Conservation (phyloP, 1,140 invertebrate species). For the Aplysia californica region DNA sequence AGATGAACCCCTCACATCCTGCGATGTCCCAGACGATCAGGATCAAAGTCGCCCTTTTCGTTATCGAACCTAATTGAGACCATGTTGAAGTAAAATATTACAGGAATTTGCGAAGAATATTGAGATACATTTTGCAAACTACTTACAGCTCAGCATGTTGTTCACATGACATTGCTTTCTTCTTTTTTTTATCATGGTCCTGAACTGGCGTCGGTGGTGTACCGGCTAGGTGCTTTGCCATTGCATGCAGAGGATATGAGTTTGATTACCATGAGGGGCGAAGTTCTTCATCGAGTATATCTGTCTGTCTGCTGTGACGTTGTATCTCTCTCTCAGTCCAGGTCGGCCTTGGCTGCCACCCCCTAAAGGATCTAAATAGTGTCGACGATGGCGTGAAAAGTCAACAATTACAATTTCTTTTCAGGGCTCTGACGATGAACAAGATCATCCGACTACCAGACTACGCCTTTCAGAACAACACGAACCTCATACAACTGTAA, state of each 20-base stretch:
- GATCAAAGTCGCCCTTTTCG: too few relatives aligned
- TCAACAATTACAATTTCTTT: not conserved
- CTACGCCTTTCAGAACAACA: constrained; percentile 47
- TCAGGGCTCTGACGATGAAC: constrained; percentile 49
- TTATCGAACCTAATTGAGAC: too few relatives aligned
- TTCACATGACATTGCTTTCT: too few relatives aligned
- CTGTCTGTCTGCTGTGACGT: constrained; percentile 1
- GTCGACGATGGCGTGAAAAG: not conserved
- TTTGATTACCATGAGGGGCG: too few relatives aligned
- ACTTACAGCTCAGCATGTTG: too few relatives aligned
- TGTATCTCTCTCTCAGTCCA: not conserved
- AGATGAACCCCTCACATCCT: too few relatives aligned
- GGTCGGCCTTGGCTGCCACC: not conserved
- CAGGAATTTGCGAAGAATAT: too few relatives aligned
- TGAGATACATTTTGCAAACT: too few relatives aligned
- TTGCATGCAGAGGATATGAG: too few relatives aligned
- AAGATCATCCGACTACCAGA: constrained; percentile 43
- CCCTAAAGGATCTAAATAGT: not conserved
- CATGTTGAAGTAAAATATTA: too few relatives aligned
- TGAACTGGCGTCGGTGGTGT: constrained; percentile 55
- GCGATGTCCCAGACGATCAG: too few relatives aligned
- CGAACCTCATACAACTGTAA: constrained; percentile 47
- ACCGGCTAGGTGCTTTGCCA: too few relatives aligned
- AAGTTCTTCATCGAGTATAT: constrained; percentile 37
- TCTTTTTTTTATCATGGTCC: constrained; percentile 30